These are phyloP conservation scores for Crambe crambe DNA, from an alignment of 37 sponge, comb jelly and placozoan species.

Conservation along the genomic window DNA sequence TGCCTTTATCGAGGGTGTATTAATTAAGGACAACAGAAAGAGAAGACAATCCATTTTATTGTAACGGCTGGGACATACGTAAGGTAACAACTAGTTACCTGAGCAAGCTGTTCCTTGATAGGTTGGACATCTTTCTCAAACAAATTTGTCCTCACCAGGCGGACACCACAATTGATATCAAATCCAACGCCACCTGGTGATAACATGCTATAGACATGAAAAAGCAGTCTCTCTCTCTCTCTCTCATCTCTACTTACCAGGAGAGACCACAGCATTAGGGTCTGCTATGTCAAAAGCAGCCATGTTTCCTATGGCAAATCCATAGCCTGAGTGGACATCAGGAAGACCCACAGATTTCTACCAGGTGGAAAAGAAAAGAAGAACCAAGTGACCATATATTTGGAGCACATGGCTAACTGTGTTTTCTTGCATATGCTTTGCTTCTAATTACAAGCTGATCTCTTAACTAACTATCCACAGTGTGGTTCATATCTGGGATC, in stretches of 20 bases:
- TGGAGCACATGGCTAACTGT: no score
- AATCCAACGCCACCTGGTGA: conserved; percentile 98
- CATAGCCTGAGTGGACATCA: conserved; percentile 98
- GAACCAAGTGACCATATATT: no score
- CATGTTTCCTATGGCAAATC: conserved; percentile 99
- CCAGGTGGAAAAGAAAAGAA: background rate
- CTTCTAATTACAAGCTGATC: no score
- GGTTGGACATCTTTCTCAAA: conserved; percentile 90
- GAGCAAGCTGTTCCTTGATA: conserved; percentile 93
- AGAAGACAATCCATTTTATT: no score
- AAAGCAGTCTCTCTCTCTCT: background rate
- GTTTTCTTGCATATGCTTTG: no score
- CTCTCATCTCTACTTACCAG: conserved; percentile 45
- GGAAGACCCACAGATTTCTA: conserved; percentile 95
- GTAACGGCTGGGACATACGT: no score
- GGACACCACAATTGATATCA: conserved; percentile 99
- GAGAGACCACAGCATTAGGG: conserved; percentile 93
- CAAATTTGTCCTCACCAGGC: conserved; percentile 93
- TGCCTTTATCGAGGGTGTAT: no score
- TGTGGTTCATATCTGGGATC: no score
- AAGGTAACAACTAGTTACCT: no score
- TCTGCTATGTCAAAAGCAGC: conserved; percentile 95
- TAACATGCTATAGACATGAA: no score
- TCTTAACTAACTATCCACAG: no score
- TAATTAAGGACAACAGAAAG: no score